Evolutionary conservation across 2,888 invertebrate species (phyloP).

Genomic region (Lingula anatina): DNA sequence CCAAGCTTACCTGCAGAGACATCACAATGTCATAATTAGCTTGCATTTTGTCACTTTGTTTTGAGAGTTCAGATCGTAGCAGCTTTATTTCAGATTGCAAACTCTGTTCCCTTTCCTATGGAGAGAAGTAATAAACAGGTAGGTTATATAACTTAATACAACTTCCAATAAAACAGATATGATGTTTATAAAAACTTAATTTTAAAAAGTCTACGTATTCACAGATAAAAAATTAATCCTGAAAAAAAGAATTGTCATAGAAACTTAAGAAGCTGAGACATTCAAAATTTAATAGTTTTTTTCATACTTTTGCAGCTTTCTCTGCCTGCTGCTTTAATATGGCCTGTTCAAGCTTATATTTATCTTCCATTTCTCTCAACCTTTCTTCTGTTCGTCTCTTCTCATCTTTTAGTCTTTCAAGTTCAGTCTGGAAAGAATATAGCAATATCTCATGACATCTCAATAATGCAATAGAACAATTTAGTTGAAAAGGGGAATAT

Average conservation of each 20-base stretch:
- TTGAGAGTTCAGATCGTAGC: conserved; percentile 22
- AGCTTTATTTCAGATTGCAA: conserved; percentile 28
- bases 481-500: neutral
- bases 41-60: neutral
- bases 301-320: too few species aligned
- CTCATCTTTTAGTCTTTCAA: conserved; percentile 33
- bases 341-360: too few species aligned
- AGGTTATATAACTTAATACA: neutral
- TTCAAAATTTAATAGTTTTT: too few species aligned
- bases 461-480: too few species aligned
- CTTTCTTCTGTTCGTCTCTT: conserved; percentile 30
- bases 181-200: too few species aligned
- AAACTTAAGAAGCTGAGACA: too few species aligned
- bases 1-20: neutral
- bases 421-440: conserved; percentile 30
- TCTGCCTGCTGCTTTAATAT: too few species aligned
- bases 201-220: too few species aligned
- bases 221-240: too few species aligned
- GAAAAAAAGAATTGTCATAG: too few species aligned
- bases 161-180: too few species aligned
- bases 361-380: conserved; percentile 19
- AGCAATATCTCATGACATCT: too few species aligned
- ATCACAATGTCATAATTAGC: neutral
- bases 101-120: conserved; percentile 26
- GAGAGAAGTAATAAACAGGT: conserved; percentile 1